Base-by-base conservation (phyloP, 1,140 invertebrate genomes). In the Ylistrum balloti region DNA sequence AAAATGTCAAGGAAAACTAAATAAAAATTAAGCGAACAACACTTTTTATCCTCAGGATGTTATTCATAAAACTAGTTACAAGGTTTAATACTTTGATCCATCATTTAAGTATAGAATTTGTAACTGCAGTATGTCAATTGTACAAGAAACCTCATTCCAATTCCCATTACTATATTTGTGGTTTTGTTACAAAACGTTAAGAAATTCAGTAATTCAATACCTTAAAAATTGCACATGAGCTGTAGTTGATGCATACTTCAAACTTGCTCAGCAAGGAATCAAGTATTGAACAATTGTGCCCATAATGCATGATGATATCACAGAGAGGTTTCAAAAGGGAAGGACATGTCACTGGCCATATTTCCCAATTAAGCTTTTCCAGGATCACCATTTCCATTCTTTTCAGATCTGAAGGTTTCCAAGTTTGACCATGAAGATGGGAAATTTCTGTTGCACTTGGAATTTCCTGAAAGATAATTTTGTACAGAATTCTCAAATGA, bases 351-450 rank as follows among this genome's bases (percentile, higher is more conserved):
- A 90, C 85, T 22, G 89, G 87, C 91, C 89, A 90, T 17, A 94
- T 38, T 48, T 92, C 89, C 93, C 93, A 94, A 22, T 88, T 90
- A 0, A 94, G 87, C 38, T 94, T 94, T 28, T 93, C 91, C 5
- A 94, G 89, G 11, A 94, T 87, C 15, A 93, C 86, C 56, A 90
- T 91, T 38, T 94, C 93, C 93, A 94, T 94, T 74, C 93, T 91
- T 86, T 92, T 93, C 32, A 94, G 90, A 92, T 94, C 93, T 48
- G 92, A 92, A 20, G 93, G 88, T 88, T 92, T 92, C 93, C 93
- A 94, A 22, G 86, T 89, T 33, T 93, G 90, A 33, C 92, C 87
- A 74, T 93, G 92, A 28, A 94, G 86, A n/a, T 90, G 87, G 5
- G 93, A 85, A 33, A 94, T 90, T 41, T 93, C 92, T 33, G 90